phyloP scores from a whole-genome alignment of 2,888 invertebrate genomes.

The Myopa testacea region DNA sequence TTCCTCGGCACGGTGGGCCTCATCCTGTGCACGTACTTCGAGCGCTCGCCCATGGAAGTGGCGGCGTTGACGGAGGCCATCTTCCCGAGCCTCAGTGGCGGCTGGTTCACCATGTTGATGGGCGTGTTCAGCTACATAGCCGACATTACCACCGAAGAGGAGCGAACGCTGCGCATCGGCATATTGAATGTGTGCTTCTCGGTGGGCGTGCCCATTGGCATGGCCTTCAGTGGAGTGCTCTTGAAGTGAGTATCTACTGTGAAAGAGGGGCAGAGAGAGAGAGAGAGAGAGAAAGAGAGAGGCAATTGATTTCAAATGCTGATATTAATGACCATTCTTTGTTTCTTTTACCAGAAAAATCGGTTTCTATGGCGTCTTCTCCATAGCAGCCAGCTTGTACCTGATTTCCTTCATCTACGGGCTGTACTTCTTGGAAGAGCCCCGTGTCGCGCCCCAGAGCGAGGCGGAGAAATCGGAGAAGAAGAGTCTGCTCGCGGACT shows the following conservation, averaged over 20 bases:
- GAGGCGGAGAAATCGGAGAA: constrained; percentile 53
- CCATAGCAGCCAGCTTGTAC: constrained; percentile 80
- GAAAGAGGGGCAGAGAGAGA: background rate
- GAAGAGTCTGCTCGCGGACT: constrained; percentile 69
- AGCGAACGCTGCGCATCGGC: constrained; percentile 86
- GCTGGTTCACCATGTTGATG: constrained; percentile 93
- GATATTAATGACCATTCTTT: background rate
- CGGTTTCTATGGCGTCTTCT: constrained; percentile 86
- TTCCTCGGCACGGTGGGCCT: constrained; percentile 82
- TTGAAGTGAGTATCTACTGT: constrained; percentile 66
- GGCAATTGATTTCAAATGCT: too few species aligned
- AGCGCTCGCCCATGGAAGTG: constrained; percentile 83
- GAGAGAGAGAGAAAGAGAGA: too few species aligned
- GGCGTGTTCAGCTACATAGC: constrained; percentile 90
- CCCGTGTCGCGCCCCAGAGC: constrained; percentile 57
- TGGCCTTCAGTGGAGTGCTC: constrained; percentile 86
- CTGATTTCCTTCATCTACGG: constrained; percentile 82
- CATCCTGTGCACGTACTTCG: constrained; percentile 83
- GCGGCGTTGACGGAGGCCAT: constrained; percentile 84
- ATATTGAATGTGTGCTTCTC: constrained; percentile 91
- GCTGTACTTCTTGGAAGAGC: constrained; percentile 78
- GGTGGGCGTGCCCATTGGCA: constrained; percentile 89
- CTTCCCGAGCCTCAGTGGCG: constrained; percentile 83
- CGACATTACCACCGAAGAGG: constrained; percentile 86
- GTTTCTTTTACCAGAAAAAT: constrained; percentile 70